phyloP scores from a whole-genome alignment of 2,888 invertebrate species.

The Protonemura montana region DNA sequence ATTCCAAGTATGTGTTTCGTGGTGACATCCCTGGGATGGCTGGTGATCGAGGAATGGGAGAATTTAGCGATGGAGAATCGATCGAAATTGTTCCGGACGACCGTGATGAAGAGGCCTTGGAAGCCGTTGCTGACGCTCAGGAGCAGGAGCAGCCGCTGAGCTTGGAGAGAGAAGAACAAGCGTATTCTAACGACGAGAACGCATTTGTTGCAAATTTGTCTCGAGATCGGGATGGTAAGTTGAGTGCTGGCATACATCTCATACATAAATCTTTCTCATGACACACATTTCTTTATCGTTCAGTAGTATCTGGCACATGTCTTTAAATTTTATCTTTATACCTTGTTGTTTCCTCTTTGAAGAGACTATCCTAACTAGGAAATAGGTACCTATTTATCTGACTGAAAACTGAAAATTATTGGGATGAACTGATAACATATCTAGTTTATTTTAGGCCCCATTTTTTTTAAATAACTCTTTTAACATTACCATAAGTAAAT shows the following conservation, averaged over 20 bases:
- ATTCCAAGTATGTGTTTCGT: not conserved
- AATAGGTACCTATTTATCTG: too few species aligned
- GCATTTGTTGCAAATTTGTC: not conserved
- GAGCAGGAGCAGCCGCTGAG: not conserved
- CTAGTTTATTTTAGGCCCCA: not conserved
- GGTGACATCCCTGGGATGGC: not conserved
- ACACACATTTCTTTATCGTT: too few species aligned
- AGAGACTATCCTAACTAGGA: too few species aligned
- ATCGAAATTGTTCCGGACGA: conserved; percentile 20
- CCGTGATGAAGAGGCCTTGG: not conserved
- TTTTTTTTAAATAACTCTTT: not conserved
- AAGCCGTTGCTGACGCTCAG: not conserved
- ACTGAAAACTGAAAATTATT: too few species aligned
- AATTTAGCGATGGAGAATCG: conserved; percentile 7
- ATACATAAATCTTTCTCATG: too few species aligned
- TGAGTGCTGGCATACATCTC: too few species aligned
- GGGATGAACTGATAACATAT: not conserved
- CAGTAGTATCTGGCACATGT: too few species aligned
- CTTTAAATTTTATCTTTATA: too few species aligned
- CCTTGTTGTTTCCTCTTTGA: too few species aligned
- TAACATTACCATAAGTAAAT: not conserved
- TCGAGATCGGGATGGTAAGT: not conserved
- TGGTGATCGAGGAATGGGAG: not conserved
- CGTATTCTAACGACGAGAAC: not conserved
- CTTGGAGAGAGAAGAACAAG: not conserved